Conservation (phyloP, 2,113 vertebrate species). For the Pollimyrus isidori region DNA sequence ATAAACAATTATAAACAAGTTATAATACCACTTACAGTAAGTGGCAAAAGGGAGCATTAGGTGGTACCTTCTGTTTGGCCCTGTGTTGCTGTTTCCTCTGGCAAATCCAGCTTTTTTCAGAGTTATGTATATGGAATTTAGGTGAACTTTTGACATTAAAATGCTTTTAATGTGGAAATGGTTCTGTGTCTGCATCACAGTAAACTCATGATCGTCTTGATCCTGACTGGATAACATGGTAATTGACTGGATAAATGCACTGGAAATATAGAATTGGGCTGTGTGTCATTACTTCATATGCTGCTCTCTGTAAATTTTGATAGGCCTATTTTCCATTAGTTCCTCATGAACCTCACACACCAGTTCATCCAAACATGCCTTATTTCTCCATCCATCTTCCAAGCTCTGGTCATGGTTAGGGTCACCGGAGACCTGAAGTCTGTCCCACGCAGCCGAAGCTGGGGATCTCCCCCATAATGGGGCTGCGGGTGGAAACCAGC, state of each 20-base stretch:
- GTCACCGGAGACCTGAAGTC: neutral
- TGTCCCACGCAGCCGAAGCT: neutral
- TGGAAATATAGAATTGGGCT: neutral
- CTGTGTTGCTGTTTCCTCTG: neutral
- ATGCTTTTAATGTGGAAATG: neutral
- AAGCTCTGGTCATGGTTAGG: neutral
- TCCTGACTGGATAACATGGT: neutral
- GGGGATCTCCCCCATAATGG: neutral
- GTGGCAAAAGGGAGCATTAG: neutral
- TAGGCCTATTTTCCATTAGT: neutral
- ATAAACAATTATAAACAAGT: neutral
- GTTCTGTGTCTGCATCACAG: neutral
- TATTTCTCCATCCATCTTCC: neutral
- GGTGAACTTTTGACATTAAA: neutral
- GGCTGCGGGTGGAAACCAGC: neutral
- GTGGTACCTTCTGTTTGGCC: neutral
- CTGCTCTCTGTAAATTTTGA: neutral
- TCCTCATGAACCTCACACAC: neutral
- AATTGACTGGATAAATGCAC: neutral
- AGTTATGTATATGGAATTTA: neutral
- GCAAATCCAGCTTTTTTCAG: neutral
- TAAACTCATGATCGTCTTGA: neutral
- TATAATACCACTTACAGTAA: neutral
- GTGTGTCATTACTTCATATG: neutral
- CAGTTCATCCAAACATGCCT: neutral